Evolutionary conservation across 64 coral and sea anemone genomes (phyloP), one percentile per base, ranked within the genome.

Genomic region (Porites australiensis): DNA sequence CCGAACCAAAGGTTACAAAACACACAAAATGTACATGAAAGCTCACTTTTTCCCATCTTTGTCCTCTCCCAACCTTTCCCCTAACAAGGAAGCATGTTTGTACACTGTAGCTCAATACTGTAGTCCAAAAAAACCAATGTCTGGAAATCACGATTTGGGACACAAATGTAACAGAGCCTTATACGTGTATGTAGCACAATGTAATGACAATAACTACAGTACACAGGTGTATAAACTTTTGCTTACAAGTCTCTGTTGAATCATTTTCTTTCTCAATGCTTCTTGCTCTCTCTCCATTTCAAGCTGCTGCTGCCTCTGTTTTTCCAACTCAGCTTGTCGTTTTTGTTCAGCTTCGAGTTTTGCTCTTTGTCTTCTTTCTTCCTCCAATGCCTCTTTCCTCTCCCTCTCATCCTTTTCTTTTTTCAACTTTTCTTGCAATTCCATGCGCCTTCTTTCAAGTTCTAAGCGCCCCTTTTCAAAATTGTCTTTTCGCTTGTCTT

Each of bases 231-330:
- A 37, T 37, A 37, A 37, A 37, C 27, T 37, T 37, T 37, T 37
- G 27, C 82, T 47, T 96, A 96, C 95, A 86, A 98, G 88, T 88
- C 97, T 90, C 70, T 98, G 97, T 52, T 98, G 97, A 63, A 98
- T 98, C 97, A 98, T 98, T 76, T 98, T 93, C 79, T 98, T 98
- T 44, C 94, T 90, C 73, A 98, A 55, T 27, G 94, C 97, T 58
- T 98, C 97, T 69, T 98, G 97, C 79, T 98, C 97, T 44, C 90
- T 93, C 45, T 98, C 97, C 97, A 98, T 98, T 52, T 98, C 97
- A 11, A 96, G 27, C 64, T 98, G 97, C 72, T 98, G 97, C 50
- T 98, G 94, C 2, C 97, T 87, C 13, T 98, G 97, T 64, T 98
- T 98, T 13, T 98, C 97, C 18, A 98, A 12, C 62, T 98, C 97